Percentiles rank a stretch among this genome's conserved stretches.
phyloP scores from a whole-genome alignment of 2,113 vertebrate genomes.

The Bubo bubo region DNA sequence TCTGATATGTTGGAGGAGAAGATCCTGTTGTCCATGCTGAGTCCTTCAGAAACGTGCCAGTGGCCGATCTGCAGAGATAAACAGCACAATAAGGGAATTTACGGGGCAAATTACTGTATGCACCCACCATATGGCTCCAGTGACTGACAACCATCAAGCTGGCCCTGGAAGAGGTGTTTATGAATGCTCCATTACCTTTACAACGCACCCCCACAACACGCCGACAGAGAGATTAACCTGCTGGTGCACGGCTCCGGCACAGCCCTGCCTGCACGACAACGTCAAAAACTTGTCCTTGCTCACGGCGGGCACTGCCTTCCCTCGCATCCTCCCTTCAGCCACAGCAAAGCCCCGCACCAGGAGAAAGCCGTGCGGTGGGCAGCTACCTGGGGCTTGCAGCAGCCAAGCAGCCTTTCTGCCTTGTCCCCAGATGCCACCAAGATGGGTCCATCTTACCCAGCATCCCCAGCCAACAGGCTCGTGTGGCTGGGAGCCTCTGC shows the following conservation, averaged over 20 bases:
- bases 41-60: constrained; percentile 94
- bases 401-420: background rate
- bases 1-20: constrained; percentile 91
- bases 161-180: background rate
- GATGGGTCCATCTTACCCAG: background rate
- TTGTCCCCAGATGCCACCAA: background rate
- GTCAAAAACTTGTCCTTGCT: background rate
- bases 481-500: background rate
- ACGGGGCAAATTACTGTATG: background rate
- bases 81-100: background rate
- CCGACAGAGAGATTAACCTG: background rate
- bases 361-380: background rate
- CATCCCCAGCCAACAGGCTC: background rate
- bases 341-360: accelerated
- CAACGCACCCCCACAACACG: background rate
- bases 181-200: constrained; percentile 16
- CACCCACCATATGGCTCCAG: background rate
- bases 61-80: constrained; percentile 89
- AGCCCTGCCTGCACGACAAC: accelerated
- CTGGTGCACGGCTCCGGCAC: background rate
- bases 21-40: constrained; percentile 92
- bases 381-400: accelerated
- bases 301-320: background rate
- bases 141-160: background rate
- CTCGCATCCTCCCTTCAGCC: background rate